Evolutionary conservation across 2,797 vertebrate genomes (phyloP), one percentile per base, ranked within the genome.

Genomic region (Emys orbicularis): DNA sequence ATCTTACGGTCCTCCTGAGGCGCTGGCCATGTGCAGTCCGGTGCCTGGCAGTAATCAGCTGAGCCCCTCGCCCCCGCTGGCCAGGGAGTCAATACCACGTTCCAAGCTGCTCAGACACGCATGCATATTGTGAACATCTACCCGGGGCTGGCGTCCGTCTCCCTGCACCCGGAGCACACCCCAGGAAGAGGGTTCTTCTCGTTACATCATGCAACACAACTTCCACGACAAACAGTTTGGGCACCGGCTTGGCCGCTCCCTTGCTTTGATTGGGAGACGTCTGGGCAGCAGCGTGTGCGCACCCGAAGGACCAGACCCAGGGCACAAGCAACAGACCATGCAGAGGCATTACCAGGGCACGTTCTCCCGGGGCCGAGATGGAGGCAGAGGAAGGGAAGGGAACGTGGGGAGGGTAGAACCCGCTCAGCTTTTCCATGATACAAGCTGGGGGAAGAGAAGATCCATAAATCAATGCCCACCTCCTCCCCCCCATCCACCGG

Each of bases 31-130:
- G 98, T 98, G 98, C 98, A 31, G 59, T 13, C 57, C 12, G 5
- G 56, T 57, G 99, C 99, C 99, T 99, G 99, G 99, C 99, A 99
- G 99, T 99, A 99, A 99, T 99, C 98, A 99, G 99, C 99, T 99
- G 99, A 99, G 99, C 98, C 98, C 97, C 96, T 97, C 94, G 93
- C 95, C 97, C 98, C 98, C 98, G 98, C 99, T 98, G 98, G 99
- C 99, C 97, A 99, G 98, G 99, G 98, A 98, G 95, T 98, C 98
- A 98, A 98, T 98, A 98, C 98, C 98, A 98, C 98, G 98, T 98
- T 98, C 98, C 99, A 98, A 98, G 99, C 99, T 98, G 97, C 98
- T 98, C 98, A 98, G 98, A 99, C 99, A 99, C 98, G 98, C 99
- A 99, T 98, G 99, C 98, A 99, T 99, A 99, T 99, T 97, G 99